Evolutionary conservation across 1,140 invertebrate species (phyloP).

Genomic region (Maniola jurtina): DNA sequence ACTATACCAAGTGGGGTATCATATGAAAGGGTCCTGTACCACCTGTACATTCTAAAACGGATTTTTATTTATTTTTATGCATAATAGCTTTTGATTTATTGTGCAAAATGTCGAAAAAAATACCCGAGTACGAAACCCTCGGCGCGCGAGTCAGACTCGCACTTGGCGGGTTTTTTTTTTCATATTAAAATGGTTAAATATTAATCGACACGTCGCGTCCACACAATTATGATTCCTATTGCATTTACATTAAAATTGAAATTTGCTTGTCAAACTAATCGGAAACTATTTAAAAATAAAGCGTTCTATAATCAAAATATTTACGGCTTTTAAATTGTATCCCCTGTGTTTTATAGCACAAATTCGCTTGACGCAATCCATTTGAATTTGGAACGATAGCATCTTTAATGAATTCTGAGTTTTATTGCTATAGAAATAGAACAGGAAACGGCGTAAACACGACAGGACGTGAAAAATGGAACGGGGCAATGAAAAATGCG

Average conservation of each 20-base stretch:
- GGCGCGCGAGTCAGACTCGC: no score
- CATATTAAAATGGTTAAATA: no score
- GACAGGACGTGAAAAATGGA: constrained; percentile 56
- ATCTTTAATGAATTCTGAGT: constrained; percentile 41
- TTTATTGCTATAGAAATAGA: constrained; percentile 66
- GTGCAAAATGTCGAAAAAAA: no score
- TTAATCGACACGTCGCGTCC: no score
- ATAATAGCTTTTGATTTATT: no score
- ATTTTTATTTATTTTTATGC: no score
- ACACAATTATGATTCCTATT: neutral
- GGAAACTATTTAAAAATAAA: constrained; percentile 12
- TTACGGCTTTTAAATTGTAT: constrained; percentile 32
- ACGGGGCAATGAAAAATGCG: constrained; percentile 30
- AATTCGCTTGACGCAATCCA: constrained; percentile 35
- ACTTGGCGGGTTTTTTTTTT: no score
- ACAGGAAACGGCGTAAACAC: constrained; percentile 60
- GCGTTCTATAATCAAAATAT: constrained; percentile 16
- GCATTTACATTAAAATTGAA: neutral
- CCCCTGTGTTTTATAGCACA: constrained; percentile 29
- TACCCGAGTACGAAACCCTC: no score
- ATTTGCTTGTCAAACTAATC: neutral
- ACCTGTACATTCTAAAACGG: no score
- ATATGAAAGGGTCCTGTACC: no score
- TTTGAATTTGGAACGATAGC: constrained; percentile 40
- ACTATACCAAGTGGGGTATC: no score